Evolutionary conservation across 2,113 vertebrate species (phyloP).

Genomic region (Andinoacara biseriatus): DNA sequence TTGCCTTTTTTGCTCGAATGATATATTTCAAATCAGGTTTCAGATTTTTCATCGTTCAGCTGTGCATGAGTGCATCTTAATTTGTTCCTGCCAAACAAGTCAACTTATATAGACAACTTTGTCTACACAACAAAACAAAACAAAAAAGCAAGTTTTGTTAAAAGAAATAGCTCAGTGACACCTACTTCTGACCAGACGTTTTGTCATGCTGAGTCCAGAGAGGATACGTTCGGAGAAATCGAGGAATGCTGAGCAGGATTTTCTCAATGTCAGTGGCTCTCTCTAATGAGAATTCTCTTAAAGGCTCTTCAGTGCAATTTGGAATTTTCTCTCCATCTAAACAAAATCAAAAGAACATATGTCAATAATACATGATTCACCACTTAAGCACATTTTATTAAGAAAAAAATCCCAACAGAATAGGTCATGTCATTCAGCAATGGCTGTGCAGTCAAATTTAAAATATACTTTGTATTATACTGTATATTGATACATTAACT

Average conservation of each 20-base stretch:
- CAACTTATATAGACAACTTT: no score
- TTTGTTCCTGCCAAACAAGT: no score
- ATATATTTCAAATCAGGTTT: no score
- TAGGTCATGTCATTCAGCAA: fast-evolving
- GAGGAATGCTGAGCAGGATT: conserved; percentile 68
- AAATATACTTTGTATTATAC: neutral
- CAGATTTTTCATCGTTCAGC: no score
- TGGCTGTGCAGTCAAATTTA: fast-evolving
- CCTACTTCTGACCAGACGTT: conserved; percentile 49
- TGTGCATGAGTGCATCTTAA: no score
- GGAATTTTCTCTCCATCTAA: conserved; percentile 70
- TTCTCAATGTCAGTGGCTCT: conserved; percentile 63
- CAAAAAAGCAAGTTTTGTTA: fast-evolving
- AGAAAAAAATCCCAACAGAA: neutral
- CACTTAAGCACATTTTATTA: neutral
- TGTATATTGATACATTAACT: neutral
- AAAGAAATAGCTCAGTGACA: neutral
- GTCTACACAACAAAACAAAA: neutral
- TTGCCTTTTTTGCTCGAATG: no score
- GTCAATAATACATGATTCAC: neutral
- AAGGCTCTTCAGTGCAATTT: conserved; percentile 51
- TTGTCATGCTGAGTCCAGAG: conserved; percentile 36
- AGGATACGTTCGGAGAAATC: conserved; percentile 24
- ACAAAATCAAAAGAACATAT: neutral
- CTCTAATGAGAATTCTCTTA: conserved; percentile 43